Percentiles rank a stretch among this genome's conserved stretches.
phyloP scores from a whole-genome alignment of 2,888 invertebrate genomes.

The Drosophila fulvimacula region DNA sequence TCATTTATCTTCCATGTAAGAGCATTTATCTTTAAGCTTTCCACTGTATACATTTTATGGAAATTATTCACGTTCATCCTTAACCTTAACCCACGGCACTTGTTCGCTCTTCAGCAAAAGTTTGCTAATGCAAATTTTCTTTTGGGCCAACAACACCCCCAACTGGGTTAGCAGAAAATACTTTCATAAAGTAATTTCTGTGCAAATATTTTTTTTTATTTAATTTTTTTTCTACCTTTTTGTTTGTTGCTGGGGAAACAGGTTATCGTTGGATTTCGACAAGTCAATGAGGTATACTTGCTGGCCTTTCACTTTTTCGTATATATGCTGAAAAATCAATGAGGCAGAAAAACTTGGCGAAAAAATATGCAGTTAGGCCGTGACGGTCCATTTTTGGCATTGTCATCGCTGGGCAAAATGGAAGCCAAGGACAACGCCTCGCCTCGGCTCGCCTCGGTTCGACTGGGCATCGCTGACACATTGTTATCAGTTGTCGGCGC shows the following conservation, averaged over 20 bases:
- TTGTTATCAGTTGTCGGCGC: conserved; percentile 79
- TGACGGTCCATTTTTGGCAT: conserved; percentile 48
- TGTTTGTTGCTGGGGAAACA: conserved; percentile 35
- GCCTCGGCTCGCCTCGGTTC: conserved; percentile 1
- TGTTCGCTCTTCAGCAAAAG: background rate
- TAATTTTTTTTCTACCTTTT: background rate
- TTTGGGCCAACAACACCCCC: conserved; percentile 30
- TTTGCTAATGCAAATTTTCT: conserved; percentile 29
- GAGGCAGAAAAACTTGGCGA: conserved; percentile 8
- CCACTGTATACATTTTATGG: background rate
- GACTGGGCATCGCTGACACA: conserved; percentile 61
- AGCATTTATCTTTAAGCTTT: background rate
- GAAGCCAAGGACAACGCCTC: conserved; percentile 68
- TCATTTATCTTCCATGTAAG: background rate
- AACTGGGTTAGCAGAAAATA: conserved; percentile 25
- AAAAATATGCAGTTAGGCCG: conserved; percentile 23
- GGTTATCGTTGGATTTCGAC: conserved; percentile 58
- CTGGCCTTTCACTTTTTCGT: conserved; percentile 69
- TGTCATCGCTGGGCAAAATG: conserved; percentile 54
- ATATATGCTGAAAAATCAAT: conserved; percentile 44
- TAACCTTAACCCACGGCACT: background rate
- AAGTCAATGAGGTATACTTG: conserved; percentile 42
- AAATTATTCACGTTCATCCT: background rate
- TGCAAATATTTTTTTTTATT: conserved; percentile 43
- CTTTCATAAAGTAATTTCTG: conserved; percentile 40